Conservation (phyloP, 30 jellyfish, hydroid and myxozoan species). For the Hydra vulgaris region DNA sequence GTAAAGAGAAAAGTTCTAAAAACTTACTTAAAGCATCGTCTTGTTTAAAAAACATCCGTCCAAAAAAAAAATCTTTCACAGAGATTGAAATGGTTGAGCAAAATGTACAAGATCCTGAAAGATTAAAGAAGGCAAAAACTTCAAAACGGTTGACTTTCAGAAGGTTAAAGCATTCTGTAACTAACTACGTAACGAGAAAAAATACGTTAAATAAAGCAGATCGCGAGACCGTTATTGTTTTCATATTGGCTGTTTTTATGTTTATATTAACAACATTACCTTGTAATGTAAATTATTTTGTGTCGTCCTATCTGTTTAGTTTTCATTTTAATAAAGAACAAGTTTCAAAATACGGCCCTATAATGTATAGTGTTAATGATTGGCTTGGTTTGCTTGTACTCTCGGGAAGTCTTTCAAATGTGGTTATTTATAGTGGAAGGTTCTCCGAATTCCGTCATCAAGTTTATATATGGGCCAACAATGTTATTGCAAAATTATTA, state of each 20-base stretch:
- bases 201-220: too few species aligned
- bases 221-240: neutral
- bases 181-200: too few species aligned
- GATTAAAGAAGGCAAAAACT: too few species aligned
- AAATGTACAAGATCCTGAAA: too few species aligned
- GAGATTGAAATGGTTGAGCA: too few species aligned
- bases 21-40: too few species aligned
- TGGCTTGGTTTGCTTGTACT: constrained; percentile 2
- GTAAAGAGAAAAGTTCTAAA: too few species aligned
- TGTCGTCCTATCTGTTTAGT: neutral
- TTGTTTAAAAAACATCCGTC: too few species aligned
- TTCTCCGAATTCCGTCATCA: constrained; percentile 7
- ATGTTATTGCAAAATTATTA: too few species aligned
- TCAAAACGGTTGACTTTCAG: too few species aligned
- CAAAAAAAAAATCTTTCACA: too few species aligned
- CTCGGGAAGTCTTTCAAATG: neutral
- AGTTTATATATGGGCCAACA: neutral
- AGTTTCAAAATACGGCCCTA: neutral
- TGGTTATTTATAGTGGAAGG: neutral
- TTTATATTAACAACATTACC: neutral
- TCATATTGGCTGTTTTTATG: neutral
- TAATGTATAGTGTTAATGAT: neutral
- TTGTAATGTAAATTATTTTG: neutral
- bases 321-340: neutral
- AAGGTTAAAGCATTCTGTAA: neutral